These are phyloP conservation scores for Streblospio benedicti DNA, from an alignment of 1,140 invertebrate species.

Conservation along the genomic window DNA sequence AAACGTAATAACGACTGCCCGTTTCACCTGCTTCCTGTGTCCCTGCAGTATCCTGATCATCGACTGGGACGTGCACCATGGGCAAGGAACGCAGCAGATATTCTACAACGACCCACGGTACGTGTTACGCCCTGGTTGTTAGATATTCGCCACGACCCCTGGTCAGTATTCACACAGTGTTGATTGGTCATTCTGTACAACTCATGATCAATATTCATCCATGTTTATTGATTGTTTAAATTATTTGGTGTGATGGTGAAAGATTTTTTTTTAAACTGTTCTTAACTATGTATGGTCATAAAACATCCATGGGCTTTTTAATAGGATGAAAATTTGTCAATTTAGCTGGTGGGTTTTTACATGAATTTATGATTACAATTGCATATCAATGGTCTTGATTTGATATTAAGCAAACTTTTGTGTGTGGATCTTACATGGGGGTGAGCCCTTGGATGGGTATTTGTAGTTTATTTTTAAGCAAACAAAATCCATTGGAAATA, in stretches of 20 bases:
- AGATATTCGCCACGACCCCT: background rate
- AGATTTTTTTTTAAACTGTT: background rate
- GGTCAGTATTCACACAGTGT: background rate
- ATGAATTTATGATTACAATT: too few relatives aligned
- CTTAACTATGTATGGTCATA: background rate
- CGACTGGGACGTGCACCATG: constrained; percentile 73
- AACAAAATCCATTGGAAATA: background rate
- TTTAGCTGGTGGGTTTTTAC: too few relatives aligned
- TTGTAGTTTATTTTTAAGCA: background rate
- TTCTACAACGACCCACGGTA: constrained; percentile 87
- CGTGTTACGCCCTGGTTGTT: constrained; percentile 11
- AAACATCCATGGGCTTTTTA: background rate
- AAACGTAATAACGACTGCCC: too few relatives aligned
- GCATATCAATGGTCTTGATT: too few relatives aligned
- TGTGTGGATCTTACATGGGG: too few relatives aligned
- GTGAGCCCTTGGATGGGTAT: too few relatives aligned
- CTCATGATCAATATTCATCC: background rate
- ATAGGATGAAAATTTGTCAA: too few relatives aligned
- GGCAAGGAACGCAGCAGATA: constrained; percentile 76
- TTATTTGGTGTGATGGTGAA: background rate
- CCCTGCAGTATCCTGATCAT: constrained; percentile 88
- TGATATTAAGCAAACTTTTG: too few relatives aligned
- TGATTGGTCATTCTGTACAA: constrained; percentile 2
- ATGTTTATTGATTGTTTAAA: background rate
- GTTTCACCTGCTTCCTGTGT: too few relatives aligned